Evolutionary conservation across 2,888 invertebrate genomes (phyloP), one percentile per base, ranked within the genome.

Genomic region (Parapristionchus giblindavisi): DNA sequence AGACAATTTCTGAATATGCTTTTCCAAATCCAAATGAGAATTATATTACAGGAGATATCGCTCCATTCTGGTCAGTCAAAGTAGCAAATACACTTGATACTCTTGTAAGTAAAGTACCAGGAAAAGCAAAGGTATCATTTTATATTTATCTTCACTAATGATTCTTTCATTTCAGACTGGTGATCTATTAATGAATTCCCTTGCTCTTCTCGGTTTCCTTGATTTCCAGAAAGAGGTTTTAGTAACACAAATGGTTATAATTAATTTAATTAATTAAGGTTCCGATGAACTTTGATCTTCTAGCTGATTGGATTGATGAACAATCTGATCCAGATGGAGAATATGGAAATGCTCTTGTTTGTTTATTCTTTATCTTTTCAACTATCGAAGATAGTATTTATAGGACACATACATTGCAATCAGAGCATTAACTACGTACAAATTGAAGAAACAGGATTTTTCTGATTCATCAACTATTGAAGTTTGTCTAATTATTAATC

Each of bases 251-350:
- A 63, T 63, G n/a, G 4, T 38, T 11, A 32, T n/a, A 61, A 17
- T 14, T 63, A 21, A 40, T 63, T 40, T 48, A 11, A 21, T n/a
- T 11, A 56, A 56, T 56, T 56, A 24, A 68, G 68, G 58, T 72
- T 11, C 72, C 72, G 14, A 58, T 85, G 58, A 82, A 87, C 68
- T 83, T 86, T 76, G 85, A 85, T n/a, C 70, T 80, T 0, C 77
- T 87, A 14, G 83, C 84, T 34, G 84, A 85, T 75, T 87, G 87
- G 87, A 78, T 87, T 60, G 81, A 80, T 34, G 85, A 87, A 48
- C 84, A 87, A 72, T 82, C 85, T 73, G 71, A 76, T 8, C 77
- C 76, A 24, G 80, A 81, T 75, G 81, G 81, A 32, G 76, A 78
- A 8, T 87, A 79, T 68, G 82, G 82, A 65, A 83, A 79, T 40